phyloP scores from a whole-genome alignment of 1,140 invertebrate species.

The Batillaria attramentaria region DNA sequence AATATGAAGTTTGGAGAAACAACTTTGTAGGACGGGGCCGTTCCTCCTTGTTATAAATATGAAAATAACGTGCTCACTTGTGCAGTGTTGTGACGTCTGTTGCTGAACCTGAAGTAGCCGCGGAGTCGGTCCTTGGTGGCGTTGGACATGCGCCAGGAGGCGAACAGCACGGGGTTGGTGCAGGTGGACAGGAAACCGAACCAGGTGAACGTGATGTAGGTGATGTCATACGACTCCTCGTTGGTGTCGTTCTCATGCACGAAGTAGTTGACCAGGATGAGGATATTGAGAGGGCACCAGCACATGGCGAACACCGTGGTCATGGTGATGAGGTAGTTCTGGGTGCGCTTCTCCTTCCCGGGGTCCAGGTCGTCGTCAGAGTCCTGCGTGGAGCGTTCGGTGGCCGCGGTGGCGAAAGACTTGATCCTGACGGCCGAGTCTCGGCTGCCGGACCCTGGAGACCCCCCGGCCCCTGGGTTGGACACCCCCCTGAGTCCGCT shows the following conservation, averaged over 20 bases:
- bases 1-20: no score
- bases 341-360: slow-evolving; percentile 78
- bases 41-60: no score
- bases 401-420: slow-evolving; percentile 29
- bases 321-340: slow-evolving; percentile 80
- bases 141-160: slow-evolving; percentile 79
- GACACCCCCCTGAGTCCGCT: neutral
- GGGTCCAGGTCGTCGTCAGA: slow-evolving; percentile 79
- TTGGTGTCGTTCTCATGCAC: slow-evolving; percentile 82
- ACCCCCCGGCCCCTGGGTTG: neutral
- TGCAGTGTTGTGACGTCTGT: slow-evolving; percentile 46
- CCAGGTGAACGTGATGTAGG: slow-evolving; percentile 81
- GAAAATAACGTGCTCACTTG: slow-evolving; percentile 31
- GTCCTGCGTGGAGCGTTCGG: slow-evolving; percentile 56
- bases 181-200: slow-evolving; percentile 80
- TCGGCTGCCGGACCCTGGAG: slow-evolving; percentile 25
- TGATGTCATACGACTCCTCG: slow-evolving; percentile 79
- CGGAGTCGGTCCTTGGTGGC: slow-evolving; percentile 77
- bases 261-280: slow-evolving; percentile 78
- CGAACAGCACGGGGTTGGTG: slow-evolving; percentile 78
- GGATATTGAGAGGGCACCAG: slow-evolving; percentile 80
- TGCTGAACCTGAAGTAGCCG: slow-evolving; percentile 78
- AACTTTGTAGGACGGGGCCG: no score
- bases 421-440: slow-evolving; percentile 16
- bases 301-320: slow-evolving; percentile 79